A percentile compares a stretch with the other conserved stretches of the same genome.
Evolutionary conservation across 2,113 vertebrate species (phyloP).

Genomic region (Numida meleagris): DNA sequence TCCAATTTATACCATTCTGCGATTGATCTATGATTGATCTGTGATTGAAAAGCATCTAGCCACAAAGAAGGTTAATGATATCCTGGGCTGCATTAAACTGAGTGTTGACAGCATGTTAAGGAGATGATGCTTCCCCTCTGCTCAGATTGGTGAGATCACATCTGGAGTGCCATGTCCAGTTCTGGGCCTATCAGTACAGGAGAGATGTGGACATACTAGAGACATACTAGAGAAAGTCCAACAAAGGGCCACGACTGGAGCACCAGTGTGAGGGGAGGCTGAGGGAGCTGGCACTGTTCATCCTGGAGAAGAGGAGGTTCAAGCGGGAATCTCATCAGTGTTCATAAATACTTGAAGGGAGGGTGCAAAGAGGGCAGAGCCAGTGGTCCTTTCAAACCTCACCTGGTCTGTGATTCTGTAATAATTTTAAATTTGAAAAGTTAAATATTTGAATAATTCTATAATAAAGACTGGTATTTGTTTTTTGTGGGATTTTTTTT

Average conservation of each 20-base stretch:
- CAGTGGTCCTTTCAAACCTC: neutral
- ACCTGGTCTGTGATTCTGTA: neutral
- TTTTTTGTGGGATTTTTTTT: too few relatives aligned
- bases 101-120: neutral
- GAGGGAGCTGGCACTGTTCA: neutral
- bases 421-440: neutral
- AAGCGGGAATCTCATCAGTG: neutral
- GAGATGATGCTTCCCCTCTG: neutral
- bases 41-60: too few relatives aligned
- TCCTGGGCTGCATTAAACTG: neutral
- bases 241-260: neutral
- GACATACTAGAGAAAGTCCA: neutral
- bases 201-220: neutral
- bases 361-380: neutral
- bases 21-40: too few relatives aligned
- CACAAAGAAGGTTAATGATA: neutral
- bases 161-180: neutral
- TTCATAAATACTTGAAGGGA: neutral
- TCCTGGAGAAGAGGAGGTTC: neutral
- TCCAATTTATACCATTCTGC: too few relatives aligned
- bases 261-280: neutral
- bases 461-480: neutral
- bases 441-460: neutral
- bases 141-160: neutral
- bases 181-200: neutral